Evolutionary conservation across 2,888 invertebrate species (phyloP), one percentile per base, ranked within the genome.

Genomic region (Lepas anatifera): DNA sequence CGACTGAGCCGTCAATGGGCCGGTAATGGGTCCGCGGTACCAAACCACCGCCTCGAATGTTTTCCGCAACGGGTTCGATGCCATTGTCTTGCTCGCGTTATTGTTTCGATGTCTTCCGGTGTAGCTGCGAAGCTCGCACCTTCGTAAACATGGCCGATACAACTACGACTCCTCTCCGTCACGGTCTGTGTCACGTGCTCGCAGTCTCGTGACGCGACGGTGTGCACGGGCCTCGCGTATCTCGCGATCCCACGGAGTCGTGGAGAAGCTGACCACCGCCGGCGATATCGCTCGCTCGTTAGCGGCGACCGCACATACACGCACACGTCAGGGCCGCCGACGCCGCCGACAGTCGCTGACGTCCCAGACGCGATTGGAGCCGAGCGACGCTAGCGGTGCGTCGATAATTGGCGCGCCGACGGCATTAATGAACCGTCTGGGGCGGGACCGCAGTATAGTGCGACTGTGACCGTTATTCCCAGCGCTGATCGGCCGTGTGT

Each of bases 361-460:
- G 16, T 27, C 29, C 29, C 10, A 3, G 29, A 7, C 52, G 52
- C 13, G 10, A 18, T 29, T 18, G 3, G 29, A 11, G 18, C 48
- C 13, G 29, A 11, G 52, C 29, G 29, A 8, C 18, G 32, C 32
- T n/a, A n/a, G 58, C 32, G 18, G 18, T 18, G 32, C 52, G 58
- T 32, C 35, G 58, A 32, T 58, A 58, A 58, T 58, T 16, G 32
- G 58, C 58, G 35, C 32, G 29, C 22, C 22, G 32, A 10, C 32
- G 32, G 58, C 58, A 35, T 58, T 58, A 58, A 58, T 58, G 58
- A 58, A 32, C 22, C 58, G 58, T 22, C 58, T 58, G 32, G 29
- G 52, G 16, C 58, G 13, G n/a, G n/a, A n/a, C n/a, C n/a, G n/a
- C n/a, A n/a, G n/a, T n/a, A n/a, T n/a, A n/a, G n/a, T n/a, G n/a